A percentile compares a stretch with the other conserved stretches of the same genome.
These are phyloP conservation scores for Microcebus murinus DNA, from an alignment of 2,113 vertebrate genomes.

Conservation along the genomic window DNA sequence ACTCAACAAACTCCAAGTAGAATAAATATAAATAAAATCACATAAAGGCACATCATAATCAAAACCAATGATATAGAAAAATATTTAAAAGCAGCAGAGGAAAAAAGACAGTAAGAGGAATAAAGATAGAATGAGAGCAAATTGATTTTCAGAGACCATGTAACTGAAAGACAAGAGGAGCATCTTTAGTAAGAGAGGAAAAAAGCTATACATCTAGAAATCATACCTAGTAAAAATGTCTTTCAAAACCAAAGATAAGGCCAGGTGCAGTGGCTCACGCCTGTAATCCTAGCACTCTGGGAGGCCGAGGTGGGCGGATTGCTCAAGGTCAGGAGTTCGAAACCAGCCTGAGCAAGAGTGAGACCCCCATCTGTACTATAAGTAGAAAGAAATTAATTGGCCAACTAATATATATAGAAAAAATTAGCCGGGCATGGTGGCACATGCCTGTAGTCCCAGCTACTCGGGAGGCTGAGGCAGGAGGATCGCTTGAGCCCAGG, in stretches of 20 bases:
- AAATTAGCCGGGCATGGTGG: no score
- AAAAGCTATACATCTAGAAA: background rate
- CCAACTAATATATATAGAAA: no score
- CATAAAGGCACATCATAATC: background rate
- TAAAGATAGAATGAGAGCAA: background rate
- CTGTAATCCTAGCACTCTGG: no score
- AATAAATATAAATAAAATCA: slow-evolving; percentile 15
- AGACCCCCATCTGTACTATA: no score
- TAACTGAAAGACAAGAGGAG: background rate
- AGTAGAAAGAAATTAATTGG: no score
- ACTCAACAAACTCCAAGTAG: background rate
- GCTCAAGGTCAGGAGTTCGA: no score
- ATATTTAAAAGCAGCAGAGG: background rate
- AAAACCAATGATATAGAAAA: slow-evolving; percentile 21
- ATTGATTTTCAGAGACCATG: background rate
- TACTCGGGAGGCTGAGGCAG: no score
- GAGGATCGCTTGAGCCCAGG: no score
- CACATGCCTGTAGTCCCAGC: no score
- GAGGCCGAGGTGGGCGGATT: no score
- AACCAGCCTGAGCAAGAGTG: no score
- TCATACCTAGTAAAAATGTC: background rate
- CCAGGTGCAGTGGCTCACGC: no score
- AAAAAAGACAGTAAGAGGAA: background rate
- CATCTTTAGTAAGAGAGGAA: background rate
- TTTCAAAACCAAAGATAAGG: background rate